Percentiles rank a stretch among this genome's conserved stretches.
phyloP scores from a whole-genome alignment of 2,888 invertebrate species.

The Pristionchus japonicus region DNA sequence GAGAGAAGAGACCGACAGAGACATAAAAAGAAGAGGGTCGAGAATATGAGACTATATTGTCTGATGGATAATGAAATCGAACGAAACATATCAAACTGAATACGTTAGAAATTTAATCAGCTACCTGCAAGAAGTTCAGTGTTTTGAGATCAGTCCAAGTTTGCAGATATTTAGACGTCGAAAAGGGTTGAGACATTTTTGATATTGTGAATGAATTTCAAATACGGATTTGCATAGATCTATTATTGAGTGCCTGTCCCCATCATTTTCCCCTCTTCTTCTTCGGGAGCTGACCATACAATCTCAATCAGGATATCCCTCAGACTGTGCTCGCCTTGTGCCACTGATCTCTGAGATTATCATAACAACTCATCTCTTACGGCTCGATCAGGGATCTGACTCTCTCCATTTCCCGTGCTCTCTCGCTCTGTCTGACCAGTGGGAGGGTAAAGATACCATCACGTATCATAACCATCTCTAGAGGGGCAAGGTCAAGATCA shows the following conservation, averaged over 20 bases:
- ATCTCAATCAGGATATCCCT: neutral
- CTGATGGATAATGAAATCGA: neutral
- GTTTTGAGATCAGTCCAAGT: too few relatives aligned
- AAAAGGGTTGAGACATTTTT: too few relatives aligned
- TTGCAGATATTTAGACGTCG: too few relatives aligned
- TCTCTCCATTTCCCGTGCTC: neutral
- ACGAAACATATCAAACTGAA: too few relatives aligned
- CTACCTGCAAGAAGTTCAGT: too few relatives aligned
- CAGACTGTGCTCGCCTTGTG: neutral
- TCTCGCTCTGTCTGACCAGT: neutral
- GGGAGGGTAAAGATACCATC: neutral
- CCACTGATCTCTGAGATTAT: neutral
- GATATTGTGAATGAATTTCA: too few relatives aligned
- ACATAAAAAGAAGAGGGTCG: neutral
- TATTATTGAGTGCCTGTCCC: too few relatives aligned
- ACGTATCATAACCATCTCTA: neutral
- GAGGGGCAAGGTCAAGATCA: constrained; percentile 1
- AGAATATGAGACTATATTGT: neutral
- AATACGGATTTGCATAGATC: too few relatives aligned
- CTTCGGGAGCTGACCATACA: too few relatives aligned
- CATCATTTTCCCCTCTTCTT: too few relatives aligned
- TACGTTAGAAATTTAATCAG: too few relatives aligned
- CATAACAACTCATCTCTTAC: neutral
- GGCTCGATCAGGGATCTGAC: neutral
- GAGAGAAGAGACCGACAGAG: constrained; percentile 15